These are phyloP conservation scores for Zenarchopterus dispar DNA, from an alignment of 2,797 vertebrate genomes.

Conservation along the genomic window DNA sequence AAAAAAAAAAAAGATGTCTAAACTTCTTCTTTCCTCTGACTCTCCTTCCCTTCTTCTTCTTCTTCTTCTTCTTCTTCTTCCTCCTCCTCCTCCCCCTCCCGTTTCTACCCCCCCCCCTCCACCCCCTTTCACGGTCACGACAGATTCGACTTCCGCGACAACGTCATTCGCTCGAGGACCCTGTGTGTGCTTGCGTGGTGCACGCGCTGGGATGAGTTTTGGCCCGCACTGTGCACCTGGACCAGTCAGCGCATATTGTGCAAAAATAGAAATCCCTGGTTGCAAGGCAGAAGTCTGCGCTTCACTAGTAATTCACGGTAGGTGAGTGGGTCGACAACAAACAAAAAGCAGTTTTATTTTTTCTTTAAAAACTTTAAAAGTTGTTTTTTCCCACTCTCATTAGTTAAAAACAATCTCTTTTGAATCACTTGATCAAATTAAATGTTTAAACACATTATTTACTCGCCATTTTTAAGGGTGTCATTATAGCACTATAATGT, in stretches of 20 bases:
- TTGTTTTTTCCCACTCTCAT: no score
- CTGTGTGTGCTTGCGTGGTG: slow-evolving; percentile 12
- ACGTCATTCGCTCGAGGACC: slow-evolving; percentile 75
- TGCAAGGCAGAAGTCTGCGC: neutral
- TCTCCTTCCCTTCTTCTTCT: slow-evolving; percentile 64
- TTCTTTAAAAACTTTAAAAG: no score
- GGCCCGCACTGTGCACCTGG: slow-evolving; percentile 63
- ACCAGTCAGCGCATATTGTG: slow-evolving; percentile 40
- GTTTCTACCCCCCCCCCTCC: slow-evolving; percentile 21
- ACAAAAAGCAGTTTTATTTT: neutral
- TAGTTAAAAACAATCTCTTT: no score
- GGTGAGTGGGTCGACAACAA: no score
- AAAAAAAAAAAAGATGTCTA: slow-evolving; percentile 35
- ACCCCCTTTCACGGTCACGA: slow-evolving; percentile 70
- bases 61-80: slow-evolving; percentile 67
- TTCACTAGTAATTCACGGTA: no score
- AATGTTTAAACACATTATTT: no score
- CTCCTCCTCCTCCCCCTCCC: slow-evolving; percentile 67
- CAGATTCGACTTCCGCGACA: slow-evolving; percentile 84
- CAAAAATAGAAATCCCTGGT: slow-evolving; percentile 43
- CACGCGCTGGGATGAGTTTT: neutral
- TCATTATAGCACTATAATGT: no score
- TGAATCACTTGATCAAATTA: no score
- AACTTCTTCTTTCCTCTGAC: slow-evolving; percentile 73
- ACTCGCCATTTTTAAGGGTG: no score